Evolutionary conservation across 2,113 vertebrate species (phyloP).

Genomic region (Aplodontia rufa): DNA sequence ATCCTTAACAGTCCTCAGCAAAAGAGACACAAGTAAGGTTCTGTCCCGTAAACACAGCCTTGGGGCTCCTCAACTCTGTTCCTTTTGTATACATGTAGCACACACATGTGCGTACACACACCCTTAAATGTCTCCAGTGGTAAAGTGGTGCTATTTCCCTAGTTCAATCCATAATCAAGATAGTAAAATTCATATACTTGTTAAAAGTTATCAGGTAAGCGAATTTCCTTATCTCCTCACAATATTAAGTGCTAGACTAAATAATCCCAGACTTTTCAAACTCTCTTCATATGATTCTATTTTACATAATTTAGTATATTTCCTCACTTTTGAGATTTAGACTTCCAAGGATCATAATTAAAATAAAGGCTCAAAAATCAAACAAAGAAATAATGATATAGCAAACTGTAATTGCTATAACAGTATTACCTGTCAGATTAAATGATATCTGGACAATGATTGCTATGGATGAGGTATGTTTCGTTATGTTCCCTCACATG

Average conservation of each 20-base stretch:
- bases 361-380: conserved; percentile 8
- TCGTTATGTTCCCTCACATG: neutral
- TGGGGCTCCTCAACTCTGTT: neutral
- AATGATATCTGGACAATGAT: neutral
- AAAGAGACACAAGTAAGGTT: neutral
- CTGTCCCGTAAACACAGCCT: neutral
- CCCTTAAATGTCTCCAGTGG: neutral
- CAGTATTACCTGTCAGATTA: neutral
- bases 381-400: neutral
- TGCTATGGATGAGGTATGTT: neutral
- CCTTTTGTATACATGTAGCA: neutral
- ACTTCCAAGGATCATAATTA: neutral
- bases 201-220: neutral
- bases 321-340: neutral
- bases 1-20: neutral
- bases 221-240: neutral
- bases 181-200: neutral
- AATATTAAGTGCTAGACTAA: neutral
- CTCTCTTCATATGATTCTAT: neutral
- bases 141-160: neutral
- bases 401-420: neutral
- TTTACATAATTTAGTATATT: neutral
- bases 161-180: conserved; percentile 21
- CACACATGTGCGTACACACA: neutral
- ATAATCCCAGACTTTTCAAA: neutral